phyloP scores from a whole-genome alignment of 2,797 vertebrate species.

The Serranus cabrilla region DNA sequence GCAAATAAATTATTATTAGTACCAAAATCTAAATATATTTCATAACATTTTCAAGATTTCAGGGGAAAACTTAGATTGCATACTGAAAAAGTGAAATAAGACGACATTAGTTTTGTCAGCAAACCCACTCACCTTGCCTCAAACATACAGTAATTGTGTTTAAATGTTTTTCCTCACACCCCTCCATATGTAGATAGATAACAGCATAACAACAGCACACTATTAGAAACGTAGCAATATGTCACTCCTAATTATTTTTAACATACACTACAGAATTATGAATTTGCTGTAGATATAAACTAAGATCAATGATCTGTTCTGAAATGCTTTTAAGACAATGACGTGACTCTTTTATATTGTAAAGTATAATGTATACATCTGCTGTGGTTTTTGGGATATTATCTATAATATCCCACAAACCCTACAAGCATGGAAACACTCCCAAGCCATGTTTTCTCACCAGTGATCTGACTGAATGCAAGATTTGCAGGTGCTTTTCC shows the following conservation, averaged over 20 bases:
- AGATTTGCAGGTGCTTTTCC: constrained; percentile 84
- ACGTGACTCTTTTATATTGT: constrained; percentile 1
- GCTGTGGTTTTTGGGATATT: too few relatives aligned
- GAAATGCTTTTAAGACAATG: constrained; percentile 6
- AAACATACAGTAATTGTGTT: background rate
- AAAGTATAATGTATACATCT: background rate
- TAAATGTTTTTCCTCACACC: background rate
- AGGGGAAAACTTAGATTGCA: background rate
- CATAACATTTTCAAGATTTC: background rate
- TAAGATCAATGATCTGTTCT: background rate
- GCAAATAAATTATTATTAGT: background rate
- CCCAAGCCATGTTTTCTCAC: constrained; percentile 60
- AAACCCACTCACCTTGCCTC: background rate
- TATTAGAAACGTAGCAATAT: background rate
- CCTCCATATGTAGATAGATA: background rate
- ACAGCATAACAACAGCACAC: background rate
- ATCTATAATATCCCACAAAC: constrained; percentile 30
- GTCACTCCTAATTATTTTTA: background rate
- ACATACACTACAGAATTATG: background rate
- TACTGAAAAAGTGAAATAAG: background rate
- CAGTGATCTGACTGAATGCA: constrained; percentile 71
- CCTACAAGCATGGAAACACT: constrained; percentile 14
- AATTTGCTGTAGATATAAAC: constrained; percentile 2
- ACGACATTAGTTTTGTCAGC: background rate
- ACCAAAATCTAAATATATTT: background rate